Evolutionary conservation across 1,140 invertebrate genomes (phyloP), one percentile per base, ranked within the genome.

Genomic region (Hycleus phaleratus): DNA sequence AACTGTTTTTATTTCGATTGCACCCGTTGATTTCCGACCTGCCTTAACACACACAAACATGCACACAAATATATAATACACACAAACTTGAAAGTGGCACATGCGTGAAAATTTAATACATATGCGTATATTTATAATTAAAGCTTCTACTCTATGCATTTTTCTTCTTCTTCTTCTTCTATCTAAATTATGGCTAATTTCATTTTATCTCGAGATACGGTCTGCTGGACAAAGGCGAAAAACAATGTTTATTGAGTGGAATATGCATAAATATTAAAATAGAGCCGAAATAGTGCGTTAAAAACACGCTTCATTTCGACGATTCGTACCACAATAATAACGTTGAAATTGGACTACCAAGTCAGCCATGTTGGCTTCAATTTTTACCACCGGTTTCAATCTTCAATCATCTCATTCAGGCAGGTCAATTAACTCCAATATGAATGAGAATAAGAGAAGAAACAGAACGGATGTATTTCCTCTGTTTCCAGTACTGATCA

Each of bases 61-160:
- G 4, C 9, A 42, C 40, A 42, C 40, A 10, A 42, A 42, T n/a
- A 42, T 10, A n/a, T 10, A 42, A 42, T 42, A 42, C 11, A 42
- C 9, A 42, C 11, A 10, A 54, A 47, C 45, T 58, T 50, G 49
- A 63, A 65, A 66, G 59, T 66, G 61, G 64, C 61, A 66, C 61
- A 66, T 66, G 64, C 61, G 59, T 66, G 64, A 66, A 66, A 63
- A 63, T 66, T 49, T 59, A 63, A 66, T 63, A 56, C 61, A 62
- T 63, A 65, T 66, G 61, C 59, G 59, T 60, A 65, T 58, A 59
- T 61, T 61, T 55, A 61, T 61, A 61, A 61, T 61, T 61, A 56
- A 48, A 49, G 47, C 64, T 62, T 63, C 18, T 18, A 18, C 18
- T 18, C 32, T 2, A 32, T 32, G 7, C 18, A 7, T 32, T 32